Percentiles rank a stretch among this genome's conserved stretches.
phyloP scores from a whole-genome alignment of 2,113 vertebrate genomes.

The Alces alces region DNA sequence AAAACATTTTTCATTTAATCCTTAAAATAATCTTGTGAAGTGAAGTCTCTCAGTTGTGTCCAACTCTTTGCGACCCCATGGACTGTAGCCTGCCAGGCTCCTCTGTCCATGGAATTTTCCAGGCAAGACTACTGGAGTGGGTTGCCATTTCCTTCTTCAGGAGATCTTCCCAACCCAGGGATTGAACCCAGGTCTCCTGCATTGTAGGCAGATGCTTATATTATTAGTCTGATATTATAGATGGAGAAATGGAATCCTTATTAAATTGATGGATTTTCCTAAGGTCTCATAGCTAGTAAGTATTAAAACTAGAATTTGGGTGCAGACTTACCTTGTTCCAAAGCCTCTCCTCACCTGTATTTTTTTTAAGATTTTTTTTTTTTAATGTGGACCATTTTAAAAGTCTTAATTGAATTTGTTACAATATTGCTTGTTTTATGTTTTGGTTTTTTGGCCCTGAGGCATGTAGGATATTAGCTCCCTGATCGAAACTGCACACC shows the following conservation, averaged over 20 bases:
- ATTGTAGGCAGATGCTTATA: neutral
- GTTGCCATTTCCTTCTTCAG: no score
- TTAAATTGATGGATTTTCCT: neutral
- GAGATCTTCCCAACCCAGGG: no score
- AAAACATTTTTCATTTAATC: neutral
- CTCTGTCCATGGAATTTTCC: no score
- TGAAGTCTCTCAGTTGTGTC: no score
- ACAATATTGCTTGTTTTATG: neutral
- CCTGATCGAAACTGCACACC: neutral
- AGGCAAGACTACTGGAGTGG: no score
- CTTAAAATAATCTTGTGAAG: neutral
- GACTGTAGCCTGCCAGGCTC: no score
- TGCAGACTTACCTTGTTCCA: neutral
- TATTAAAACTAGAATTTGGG: constrained; percentile 4
- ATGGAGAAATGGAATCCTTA: neutral
- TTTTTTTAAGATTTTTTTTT: neutral
- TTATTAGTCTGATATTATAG: neutral
- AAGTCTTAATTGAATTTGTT: neutral
- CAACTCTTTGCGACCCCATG: no score
- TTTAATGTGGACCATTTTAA: neutral
- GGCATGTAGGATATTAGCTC: neutral
- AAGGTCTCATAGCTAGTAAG: neutral
- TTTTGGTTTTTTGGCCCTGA: neutral
- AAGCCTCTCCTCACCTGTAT: neutral
- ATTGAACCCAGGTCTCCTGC: no score